Evolutionary conservation across 2,888 invertebrate genomes (phyloP).

Genomic region (Macrophya annulata): DNA sequence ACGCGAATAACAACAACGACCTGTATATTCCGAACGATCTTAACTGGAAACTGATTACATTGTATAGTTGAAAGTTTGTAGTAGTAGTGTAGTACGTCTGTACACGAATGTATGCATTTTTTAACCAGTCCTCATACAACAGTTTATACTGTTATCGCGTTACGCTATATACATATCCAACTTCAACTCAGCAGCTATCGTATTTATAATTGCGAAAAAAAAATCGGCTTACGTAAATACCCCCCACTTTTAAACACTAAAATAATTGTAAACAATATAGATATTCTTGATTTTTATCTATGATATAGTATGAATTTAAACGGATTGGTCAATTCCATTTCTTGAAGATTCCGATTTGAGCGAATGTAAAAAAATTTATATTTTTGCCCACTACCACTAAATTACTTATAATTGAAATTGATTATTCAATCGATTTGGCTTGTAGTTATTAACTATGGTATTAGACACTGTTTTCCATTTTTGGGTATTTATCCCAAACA

Average conservation of each 20-base stretch:
- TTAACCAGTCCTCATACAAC: neutral
- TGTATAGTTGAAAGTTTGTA: neutral
- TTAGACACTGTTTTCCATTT: too few species aligned
- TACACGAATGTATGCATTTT: constrained; percentile 21
- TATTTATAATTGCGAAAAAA: neutral
- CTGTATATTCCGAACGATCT: neutral
- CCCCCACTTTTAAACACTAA: neutral
- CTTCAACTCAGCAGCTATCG: neutral
- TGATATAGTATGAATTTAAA: neutral
- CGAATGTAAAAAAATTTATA: neutral
- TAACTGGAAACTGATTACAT: neutral
- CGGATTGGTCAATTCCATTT: neutral
- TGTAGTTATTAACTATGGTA: neutral
- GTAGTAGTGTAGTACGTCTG: neutral
- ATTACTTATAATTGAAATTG: neutral
- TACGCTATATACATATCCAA: neutral
- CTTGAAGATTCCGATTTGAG: neutral
- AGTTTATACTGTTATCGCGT: constrained; percentile 8
- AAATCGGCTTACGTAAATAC: neutral
- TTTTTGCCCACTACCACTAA: neutral
- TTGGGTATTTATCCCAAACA: neutral
- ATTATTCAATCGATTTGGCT: neutral
- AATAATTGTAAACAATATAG: neutral
- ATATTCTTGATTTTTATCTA: neutral
- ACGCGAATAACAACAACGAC: neutral